Base-by-base conservation (phyloP, 2,113 vertebrate genomes). In the Neolamprologus kungweensis region DNA sequence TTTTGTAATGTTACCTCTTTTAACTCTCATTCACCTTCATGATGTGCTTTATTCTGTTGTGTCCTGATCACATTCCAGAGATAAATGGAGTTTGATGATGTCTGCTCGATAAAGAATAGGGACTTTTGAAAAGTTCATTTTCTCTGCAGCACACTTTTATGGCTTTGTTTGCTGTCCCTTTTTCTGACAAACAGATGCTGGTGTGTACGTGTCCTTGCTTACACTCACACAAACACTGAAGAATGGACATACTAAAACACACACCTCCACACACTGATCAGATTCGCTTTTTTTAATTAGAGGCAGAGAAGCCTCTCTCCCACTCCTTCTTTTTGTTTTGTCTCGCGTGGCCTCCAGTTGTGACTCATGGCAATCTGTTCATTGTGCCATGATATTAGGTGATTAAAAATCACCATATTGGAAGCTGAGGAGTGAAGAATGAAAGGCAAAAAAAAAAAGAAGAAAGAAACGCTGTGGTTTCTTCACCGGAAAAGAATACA, bases 321-420 rank as follows among this genome's bases (percentile, higher is more conserved):
- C 60, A 65, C 73, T 85, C 73, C 35, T 53, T 85, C 71, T 75
- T 65, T 87, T 86, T 92, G 91, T 91, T 95, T 91, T 90, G 90
- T 95, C 89, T 92, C 84, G 3, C 53, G 78, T 37, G 63, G 91
- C 83, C 88, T 93, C 89, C 60, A 89, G 90, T 94, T 84, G 80
- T 51, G 57, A 93, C 92, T 95, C 75, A 6, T 87, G 83, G 87
- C 85, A 95, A 93, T 95, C 94, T 95, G 95, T 92, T 96, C 92
- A 95, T 91, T 91, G 93, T 95, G 94, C 91, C 94, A 89, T 95
- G 93, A 96, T 31, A 96, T 96, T 95, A 94, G 95, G 91, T 96
- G 94, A 96, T 96, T 96, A 96, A 95, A 95, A 96, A 94, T 94
- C 90, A 93, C 83, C 89, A 91, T 93, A 89, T 85, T 93, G 81